Evolutionary conservation across 2,888 invertebrate species (phyloP), one percentile per base, ranked within the genome.

Genomic region (Orthonychiurus folsomi): DNA sequence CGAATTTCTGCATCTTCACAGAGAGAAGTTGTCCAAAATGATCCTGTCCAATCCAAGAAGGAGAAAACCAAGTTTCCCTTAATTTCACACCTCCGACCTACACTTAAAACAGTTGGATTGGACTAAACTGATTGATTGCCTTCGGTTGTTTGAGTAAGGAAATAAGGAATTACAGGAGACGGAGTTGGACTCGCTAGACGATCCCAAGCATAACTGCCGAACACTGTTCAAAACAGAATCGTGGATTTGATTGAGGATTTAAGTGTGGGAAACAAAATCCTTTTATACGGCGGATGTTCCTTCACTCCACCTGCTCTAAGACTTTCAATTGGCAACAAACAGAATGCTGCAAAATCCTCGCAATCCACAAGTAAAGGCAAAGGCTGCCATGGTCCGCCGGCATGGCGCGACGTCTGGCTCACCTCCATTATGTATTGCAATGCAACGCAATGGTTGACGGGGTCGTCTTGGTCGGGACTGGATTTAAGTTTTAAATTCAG

Each of bases 251-350:
- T 68, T 70, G 66, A 68, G 66, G 68, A 68, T 70, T 62, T 59
- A 63, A 62, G 60, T 61, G 56, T 61, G 55, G 61, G 60, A 66
- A 68, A 70, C 68, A 67, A 65, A 66, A 60, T 62, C 64, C 65
- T 69, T 70, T 70, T 70, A 70, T 70, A 70, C 66, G 65, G 70
- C 70, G 70, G 70, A 70, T 70, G 70, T 70, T 67, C 69, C 54
- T 65, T 66, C 59, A 61, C 58, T 56, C 47, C 61, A 68, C 63
- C 64, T 64, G 62, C 57, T 57, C 24, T 58, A 47, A 37, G 25
- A 27, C 50, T 48, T 48, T 15, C 48, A 48, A 48, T 48, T 48
- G 15, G 48, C 48, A 48, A 48, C 15, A 48, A 12, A n/a, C 48
- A n/a, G 48, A 12, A n/a, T 48, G 48, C 12, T 15, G 48, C 12